A percentile compares a stretch with the other conserved stretches of the same genome.
These are phyloP conservation scores for Parotia lawesii DNA, from an alignment of 2,113 vertebrate genomes.

Conservation along the genomic window DNA sequence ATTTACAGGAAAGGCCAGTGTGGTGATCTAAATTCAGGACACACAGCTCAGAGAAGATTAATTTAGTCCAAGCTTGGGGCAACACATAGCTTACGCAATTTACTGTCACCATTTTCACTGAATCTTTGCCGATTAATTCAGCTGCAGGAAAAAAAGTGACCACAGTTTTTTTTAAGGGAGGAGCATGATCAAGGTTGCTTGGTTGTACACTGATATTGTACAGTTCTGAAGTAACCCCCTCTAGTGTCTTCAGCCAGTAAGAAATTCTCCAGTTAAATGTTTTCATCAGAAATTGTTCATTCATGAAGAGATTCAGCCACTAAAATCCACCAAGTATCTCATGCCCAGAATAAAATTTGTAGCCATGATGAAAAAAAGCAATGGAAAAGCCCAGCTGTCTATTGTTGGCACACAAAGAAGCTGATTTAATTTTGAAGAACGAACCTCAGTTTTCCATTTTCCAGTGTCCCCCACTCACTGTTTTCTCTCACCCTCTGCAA, in stretches of 20 bases:
- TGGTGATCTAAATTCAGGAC: background rate
- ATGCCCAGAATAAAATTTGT: background rate
- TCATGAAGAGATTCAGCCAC: background rate
- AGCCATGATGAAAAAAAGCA: background rate
- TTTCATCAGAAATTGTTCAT: background rate
- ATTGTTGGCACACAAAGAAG: background rate
- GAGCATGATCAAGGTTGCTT: background rate
- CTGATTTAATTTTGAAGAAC: background rate
- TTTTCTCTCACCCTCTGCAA: background rate
- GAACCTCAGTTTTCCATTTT: background rate
- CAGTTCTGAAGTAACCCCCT: background rate
- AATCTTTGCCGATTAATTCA: background rate
- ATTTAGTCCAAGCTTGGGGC: background rate
- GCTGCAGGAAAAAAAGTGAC: background rate
- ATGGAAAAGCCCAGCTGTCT: background rate
- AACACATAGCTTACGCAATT: background rate
- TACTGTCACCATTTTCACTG: background rate
- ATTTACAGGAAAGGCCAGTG: background rate
- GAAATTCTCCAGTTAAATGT: background rate
- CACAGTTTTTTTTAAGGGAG: background rate
- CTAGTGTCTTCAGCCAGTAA: background rate
- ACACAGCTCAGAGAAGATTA: background rate
- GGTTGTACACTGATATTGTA: background rate
- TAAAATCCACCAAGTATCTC: background rate
- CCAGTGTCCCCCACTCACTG: background rate